phyloP scores from a whole-genome alignment of 1,140 invertebrate genomes.

The Drosophila carrolli region DNA sequence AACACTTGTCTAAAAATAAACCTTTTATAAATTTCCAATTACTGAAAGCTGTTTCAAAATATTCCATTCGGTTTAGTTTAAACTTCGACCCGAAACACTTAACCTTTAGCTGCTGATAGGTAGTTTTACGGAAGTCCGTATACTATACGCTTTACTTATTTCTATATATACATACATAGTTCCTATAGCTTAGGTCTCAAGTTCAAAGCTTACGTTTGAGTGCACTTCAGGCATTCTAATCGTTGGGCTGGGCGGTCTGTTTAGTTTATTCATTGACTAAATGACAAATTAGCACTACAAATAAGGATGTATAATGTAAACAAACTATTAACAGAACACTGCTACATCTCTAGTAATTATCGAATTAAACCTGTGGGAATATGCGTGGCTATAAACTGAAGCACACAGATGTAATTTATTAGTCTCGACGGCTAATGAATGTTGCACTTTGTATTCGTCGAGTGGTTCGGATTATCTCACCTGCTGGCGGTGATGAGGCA shows the following conservation, averaged over 20 bases:
- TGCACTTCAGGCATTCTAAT: conserved; percentile 19
- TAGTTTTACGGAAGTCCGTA: conserved; percentile 2
- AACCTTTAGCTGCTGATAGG: conserved; percentile 7
- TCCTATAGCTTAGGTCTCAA: conserved; percentile 14
- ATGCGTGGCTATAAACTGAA: background rate
- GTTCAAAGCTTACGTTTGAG: conserved; percentile 34
- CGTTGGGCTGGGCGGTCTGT: background rate
- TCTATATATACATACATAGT: conserved; percentile 8
- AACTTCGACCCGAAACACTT: conserved; percentile 9
- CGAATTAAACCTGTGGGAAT: background rate
- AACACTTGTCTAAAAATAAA: background rate
- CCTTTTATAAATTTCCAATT: background rate
- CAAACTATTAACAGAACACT: conserved; percentile 21
- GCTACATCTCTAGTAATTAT: conserved; percentile 4
- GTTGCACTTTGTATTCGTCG: conserved; percentile 25
- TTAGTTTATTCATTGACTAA: conserved; percentile 13
- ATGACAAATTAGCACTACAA: conserved; percentile 11
- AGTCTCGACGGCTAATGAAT: conserved; percentile 2
- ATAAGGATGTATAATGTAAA: conserved; percentile 4
- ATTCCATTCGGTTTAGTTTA: background rate
- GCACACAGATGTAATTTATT: background rate
- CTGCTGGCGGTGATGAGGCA: conserved; percentile 83
- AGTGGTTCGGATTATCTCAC: conserved; percentile 47
- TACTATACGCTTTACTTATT: background rate
- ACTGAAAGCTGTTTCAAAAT: too few species aligned